A percentile compares a stretch with the other conserved stretches of the same genome.
Evolutionary conservation across 1,140 invertebrate genomes (phyloP).

Genomic region (Drosophila takahashii): DNA sequence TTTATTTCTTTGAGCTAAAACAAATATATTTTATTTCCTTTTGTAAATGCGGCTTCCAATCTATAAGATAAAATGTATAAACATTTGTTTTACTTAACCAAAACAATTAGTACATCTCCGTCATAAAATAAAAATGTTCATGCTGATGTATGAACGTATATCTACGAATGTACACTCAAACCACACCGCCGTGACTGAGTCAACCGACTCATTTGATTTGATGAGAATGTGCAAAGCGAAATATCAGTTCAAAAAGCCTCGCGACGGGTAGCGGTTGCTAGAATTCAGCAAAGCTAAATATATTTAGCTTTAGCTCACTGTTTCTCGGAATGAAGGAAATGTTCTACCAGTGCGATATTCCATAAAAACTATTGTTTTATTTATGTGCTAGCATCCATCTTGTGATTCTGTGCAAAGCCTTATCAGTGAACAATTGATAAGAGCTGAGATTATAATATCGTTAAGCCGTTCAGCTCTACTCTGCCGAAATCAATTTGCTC

Average conservation of each 20-base stretch:
- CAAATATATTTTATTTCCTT: conserved; percentile 7
- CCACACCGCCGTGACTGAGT: conserved; percentile 15
- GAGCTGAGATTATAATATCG: background rate
- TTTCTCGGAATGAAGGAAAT: conserved; percentile 5
- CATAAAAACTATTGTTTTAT: background rate
- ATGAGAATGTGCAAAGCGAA: conserved; percentile 27
- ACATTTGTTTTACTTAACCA: background rate
- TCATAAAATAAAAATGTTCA: conserved; percentile 21
- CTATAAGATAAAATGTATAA: background rate
- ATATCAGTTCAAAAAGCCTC: conserved; percentile 53
- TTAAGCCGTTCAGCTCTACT: background rate
- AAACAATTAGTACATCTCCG: conserved; percentile 7
- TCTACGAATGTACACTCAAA: conserved; percentile 1
- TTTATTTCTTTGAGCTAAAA: background rate
- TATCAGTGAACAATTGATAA: conserved; percentile 6
- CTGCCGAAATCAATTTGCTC: background rate
- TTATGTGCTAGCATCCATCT: conserved; percentile 3
- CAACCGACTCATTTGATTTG: conserved; percentile 19
- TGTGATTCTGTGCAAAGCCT: background rate
- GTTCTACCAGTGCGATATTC: background rate
- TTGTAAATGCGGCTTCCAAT: background rate
- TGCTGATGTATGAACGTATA: background rate
- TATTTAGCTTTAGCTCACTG: conserved; percentile 24
- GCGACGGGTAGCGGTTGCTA: conserved; percentile 41
- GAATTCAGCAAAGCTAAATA: conserved; percentile 11